Evolutionary conservation across 2,113 vertebrate genomes (phyloP), one percentile per base, ranked within the genome.

Genomic region (Penelope pileata): DNA sequence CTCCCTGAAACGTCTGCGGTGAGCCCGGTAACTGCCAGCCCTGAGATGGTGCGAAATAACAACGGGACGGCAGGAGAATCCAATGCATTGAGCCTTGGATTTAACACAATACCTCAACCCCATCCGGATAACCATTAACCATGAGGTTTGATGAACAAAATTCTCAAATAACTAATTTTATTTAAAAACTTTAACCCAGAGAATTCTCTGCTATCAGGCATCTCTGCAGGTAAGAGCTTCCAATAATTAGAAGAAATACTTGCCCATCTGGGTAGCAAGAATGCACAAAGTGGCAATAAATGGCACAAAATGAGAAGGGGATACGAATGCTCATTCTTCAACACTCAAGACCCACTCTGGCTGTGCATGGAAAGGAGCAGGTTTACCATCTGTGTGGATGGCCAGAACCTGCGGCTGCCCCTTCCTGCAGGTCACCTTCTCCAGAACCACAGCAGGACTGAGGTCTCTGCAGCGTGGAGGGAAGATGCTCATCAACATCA

Each of bases 1-100:
- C 0, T 0, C 17, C 30, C 73, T 34, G n/a, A 45, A 22, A 73
- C 10, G 66, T 23, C 64, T 60, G 2, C 0, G 4, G 54, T 18
- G n/a, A 36, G 26, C 2, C 24, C 29, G 40, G 48, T 3, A 22
- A 8, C 2, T 12, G 26, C 26, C 73, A 60, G 0, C 24, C 66
- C 82, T 21, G 16, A 77, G 70, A 43, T 0, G 48, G 47, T 10
- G 43, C 32, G 38, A 48, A 67, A 66, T 24, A 54, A 54, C 54
- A 59, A 66, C 51, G n/a, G 70, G 70, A 21, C 3, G 29, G 32
- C 24, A 40, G 24, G 73, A 21, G 56, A 79, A 42, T 2, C 21
- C 68, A 29, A 3, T 0, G 9, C 38, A 2, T 16, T 72, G 34
- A 43, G 70, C 50, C 30, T 24, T n/a, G n/a, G n/a, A n/a, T n/a